These are phyloP conservation scores for Ecliptopera silaceata DNA, from an alignment of 2,888 invertebrate genomes.

Conservation along the genomic window DNA sequence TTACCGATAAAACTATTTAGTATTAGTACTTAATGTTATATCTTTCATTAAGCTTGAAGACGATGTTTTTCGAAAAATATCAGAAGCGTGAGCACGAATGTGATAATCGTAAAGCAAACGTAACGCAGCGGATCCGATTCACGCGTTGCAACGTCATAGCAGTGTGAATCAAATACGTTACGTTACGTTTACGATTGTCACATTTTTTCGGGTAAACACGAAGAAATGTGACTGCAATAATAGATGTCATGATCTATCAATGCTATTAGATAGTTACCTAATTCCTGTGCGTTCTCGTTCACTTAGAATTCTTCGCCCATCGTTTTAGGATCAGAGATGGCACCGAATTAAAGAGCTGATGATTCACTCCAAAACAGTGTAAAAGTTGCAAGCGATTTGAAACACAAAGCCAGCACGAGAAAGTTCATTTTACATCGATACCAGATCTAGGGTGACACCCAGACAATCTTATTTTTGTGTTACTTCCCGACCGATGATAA, in stretches of 20 bases:
- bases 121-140: too few relatives aligned
- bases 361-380: background rate
- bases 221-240: too few relatives aligned
- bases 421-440: background rate
- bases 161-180: too few relatives aligned
- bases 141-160: too few relatives aligned
- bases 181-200: too few relatives aligned
- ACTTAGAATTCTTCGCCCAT: background rate
- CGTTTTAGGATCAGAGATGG: background rate
- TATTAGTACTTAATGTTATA: too few relatives aligned
- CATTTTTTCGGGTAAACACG: too few relatives aligned
- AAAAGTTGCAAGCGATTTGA: background rate
- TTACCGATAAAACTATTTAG: background rate
- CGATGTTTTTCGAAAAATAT: too few relatives aligned
- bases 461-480: constrained; percentile 29
- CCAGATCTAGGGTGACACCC: constrained; percentile 7
- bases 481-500: constrained; percentile 20
- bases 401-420: background rate
- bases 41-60: too few relatives aligned
- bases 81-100: too few relatives aligned
- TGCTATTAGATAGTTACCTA: background rate
- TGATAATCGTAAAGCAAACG: too few relatives aligned
- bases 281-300: background rate
- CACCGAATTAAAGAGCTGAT: background rate
- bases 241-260: too few relatives aligned